phyloP scores from a whole-genome alignment of 2,797 vertebrate genomes.

The Sebastes oblongus region DNA sequence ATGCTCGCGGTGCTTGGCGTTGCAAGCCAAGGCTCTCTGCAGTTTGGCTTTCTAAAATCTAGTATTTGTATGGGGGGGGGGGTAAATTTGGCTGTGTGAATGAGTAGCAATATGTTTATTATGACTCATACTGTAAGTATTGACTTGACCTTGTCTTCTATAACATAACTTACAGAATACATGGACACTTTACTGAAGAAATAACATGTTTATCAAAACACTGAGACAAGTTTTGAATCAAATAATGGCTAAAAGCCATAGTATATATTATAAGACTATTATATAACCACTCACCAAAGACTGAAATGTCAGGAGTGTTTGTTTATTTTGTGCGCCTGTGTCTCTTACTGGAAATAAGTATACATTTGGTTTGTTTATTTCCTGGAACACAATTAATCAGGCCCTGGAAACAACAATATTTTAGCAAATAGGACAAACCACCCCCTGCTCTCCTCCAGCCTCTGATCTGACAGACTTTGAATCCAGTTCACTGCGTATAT shows the following conservation, averaged over 20 bases:
- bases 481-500: constrained; percentile 12
- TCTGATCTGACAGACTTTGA: constrained; percentile 43
- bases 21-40: constrained; percentile 4
- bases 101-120: neutral
- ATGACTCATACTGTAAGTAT: neutral
- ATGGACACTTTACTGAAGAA: neutral
- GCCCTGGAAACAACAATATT: neutral
- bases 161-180: neutral
- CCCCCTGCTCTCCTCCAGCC: constrained; percentile 11
- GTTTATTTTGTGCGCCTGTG: neutral
- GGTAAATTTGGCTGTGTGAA: neutral
- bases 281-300: neutral
- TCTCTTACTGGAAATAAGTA: neutral
- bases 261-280: neutral
- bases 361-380: constrained; percentile 8
- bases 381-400: constrained; percentile 12
- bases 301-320: neutral
- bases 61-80: neutral
- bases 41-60: neutral
- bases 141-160: neutral
- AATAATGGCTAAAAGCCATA: neutral
- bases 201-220: neutral
- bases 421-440: constrained; percentile 44
- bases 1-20: neutral
- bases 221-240: neutral